Conservation (phyloP, 2,797 vertebrate species). For the Cheirogaleus major region DNA sequence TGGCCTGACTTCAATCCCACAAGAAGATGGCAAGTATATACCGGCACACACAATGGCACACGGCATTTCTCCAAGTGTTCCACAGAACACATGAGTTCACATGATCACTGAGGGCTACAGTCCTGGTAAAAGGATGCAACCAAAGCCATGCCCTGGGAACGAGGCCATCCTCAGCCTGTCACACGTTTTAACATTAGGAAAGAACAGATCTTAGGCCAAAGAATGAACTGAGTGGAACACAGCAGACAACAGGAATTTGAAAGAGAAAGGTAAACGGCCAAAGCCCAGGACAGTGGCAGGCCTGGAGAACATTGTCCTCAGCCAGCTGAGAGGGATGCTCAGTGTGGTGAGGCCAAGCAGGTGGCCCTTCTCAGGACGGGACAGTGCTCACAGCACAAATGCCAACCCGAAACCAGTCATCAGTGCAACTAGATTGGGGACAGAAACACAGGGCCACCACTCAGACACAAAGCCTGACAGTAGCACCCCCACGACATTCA, state of each 20-base stretch:
- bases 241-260: not conserved
- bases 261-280: not conserved
- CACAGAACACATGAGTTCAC: too few species aligned
- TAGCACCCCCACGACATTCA: not conserved
- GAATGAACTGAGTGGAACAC: not conserved
- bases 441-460: not conserved
- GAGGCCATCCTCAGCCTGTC: not conserved
- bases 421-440: accelerated
- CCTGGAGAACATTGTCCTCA: not conserved
- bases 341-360: not conserved
- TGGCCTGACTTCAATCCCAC: not conserved
- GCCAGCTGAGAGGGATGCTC: not conserved
- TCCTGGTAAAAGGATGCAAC: not conserved
- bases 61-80: too few species aligned
- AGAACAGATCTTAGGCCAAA: not conserved
- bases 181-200: not conserved
- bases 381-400: not conserved
- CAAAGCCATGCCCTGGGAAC: not conserved
- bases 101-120: too few species aligned
- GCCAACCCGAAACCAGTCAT: not conserved
- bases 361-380: not conserved
- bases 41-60: not conserved
- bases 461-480: not conserved
- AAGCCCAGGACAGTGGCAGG: not conserved
- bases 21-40: not conserved